Base-by-base conservation (phyloP, 2,888 invertebrate genomes). In the Hydriomena furcata region DNA sequence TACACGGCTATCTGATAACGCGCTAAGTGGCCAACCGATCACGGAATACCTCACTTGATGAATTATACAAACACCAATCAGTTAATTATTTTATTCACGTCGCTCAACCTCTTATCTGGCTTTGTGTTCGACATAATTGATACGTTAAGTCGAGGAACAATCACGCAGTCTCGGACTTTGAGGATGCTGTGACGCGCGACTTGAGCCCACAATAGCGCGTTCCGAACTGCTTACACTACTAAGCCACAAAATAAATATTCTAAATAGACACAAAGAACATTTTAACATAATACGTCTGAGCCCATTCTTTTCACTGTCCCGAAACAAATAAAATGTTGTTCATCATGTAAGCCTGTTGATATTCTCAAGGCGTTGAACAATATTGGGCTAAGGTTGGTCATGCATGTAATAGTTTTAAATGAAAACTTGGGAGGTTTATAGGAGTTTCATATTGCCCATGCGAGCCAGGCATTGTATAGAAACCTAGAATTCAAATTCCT, bases 41-140 rank as follows among this genome's bases (percentile, higher is more conserved):
- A 71, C 73, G 66, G 71, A 57, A 57, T 69, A 70, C 69, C 63
- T 74, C 72, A 70, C 81, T 80, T 85, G 85, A 87, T 86, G 85
- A 86, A 87, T 89, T 88, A 89, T 86, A 89, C 87, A 89, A 88
- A 89, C 83, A 88, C 87, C 84, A 82, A 85, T 86, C 89, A 80
- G 88, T 85, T 89, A 89, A 90, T 90, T 88, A 89, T 88, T 88
- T 87, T 81, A 87, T 88, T 85, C 86, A 86, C 79, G 88, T 90
- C 89, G 84, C 79, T 88, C 88, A 82, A 80, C 60, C 66, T 76
- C 76, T 82, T 87, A 89, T 88, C 86, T 77, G 65, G 68, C 79
- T 84, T 82, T 84, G 82, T 85, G 82, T 88, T 84, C 79, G 80
- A 86, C 85, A 84, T 88, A 87, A 89, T 90, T 87, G 89, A 88